These are phyloP conservation scores for Hipparchia sbordonii DNA, from an alignment of 2,888 invertebrate genomes.

Conservation along the genomic window DNA sequence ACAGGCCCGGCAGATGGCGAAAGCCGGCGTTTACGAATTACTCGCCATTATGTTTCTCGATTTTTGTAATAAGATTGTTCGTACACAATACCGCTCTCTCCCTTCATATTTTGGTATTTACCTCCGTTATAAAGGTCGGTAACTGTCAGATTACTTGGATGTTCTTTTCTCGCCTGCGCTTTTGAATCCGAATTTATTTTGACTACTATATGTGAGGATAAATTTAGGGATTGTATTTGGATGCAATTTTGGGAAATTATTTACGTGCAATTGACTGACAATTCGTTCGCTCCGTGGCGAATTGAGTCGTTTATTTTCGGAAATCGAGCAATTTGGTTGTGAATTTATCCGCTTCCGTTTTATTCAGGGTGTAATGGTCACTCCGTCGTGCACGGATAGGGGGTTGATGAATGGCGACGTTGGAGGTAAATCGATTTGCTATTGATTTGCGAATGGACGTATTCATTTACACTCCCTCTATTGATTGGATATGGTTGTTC, in stretches of 20 bases:
- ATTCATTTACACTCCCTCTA: slow-evolving; percentile 21
- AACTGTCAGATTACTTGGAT: slow-evolving; percentile 51
- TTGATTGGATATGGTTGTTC: slow-evolving; percentile 5
- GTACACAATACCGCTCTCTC: slow-evolving; percentile 48
- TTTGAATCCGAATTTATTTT: slow-evolving; percentile 26
- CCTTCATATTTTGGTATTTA: slow-evolving; percentile 56
- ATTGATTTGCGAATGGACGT: slow-evolving; percentile 31
- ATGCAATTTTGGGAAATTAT: slow-evolving; percentile 32
- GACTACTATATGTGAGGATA: slow-evolving; percentile 17
- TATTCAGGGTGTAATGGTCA: slow-evolving; percentile 64
- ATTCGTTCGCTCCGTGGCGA: slow-evolving; percentile 65
- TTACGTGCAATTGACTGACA: slow-evolving; percentile 46
- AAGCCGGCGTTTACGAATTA: slow-evolving; percentile 53
- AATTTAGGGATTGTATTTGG: slow-evolving; percentile 32
- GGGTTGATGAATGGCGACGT: slow-evolving; percentile 61
- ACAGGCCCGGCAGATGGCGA: slow-evolving; percentile 62
- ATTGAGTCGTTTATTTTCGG: slow-evolving; percentile 70
- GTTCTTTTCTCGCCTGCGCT: slow-evolving; percentile 40
- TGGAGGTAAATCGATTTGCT: slow-evolving; percentile 70
- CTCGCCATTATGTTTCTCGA: slow-evolving; percentile 50
- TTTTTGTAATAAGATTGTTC: slow-evolving; percentile 51
- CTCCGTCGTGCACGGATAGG: slow-evolving; percentile 49
- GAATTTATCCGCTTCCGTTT: slow-evolving; percentile 71
- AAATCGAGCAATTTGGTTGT: slow-evolving; percentile 74
- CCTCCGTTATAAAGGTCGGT: slow-evolving; percentile 49